Evolutionary conservation across 2,888 invertebrate species (phyloP), one percentile per base, ranked within the genome.

Genomic region (Margaritifera margaritifera): DNA sequence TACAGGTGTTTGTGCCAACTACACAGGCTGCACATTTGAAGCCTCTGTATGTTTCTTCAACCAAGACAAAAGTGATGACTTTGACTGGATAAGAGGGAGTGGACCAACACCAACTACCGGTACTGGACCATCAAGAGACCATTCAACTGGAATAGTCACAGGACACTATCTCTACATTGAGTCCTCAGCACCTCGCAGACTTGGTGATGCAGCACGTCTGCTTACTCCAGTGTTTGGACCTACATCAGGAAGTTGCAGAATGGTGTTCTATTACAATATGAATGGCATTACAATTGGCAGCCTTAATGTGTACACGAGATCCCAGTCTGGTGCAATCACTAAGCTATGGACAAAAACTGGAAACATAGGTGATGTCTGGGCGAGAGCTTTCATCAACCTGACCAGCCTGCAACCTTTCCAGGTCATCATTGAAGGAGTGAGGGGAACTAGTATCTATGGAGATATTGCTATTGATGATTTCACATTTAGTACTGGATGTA

Each of bases 381-480:
- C 75, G 20, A 75, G 85, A 74, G 81, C 80, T 27, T 71, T 72
- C 6, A 42, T 87, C 11, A 74, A 71, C 52, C 73, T 85, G 11
- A 64, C 69, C 56, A 77, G 74, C 66, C 62, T 66, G 24, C 75
- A 81, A 42, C 70, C 75, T 27, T 86, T 86, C 78, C 82, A 84
- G 69, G 76, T 87, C 2, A 75, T 88, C 2, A 72, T 88, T 61
- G 85, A 87, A 70, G 86, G 84, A 42, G 77, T 80, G 6, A 71
- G 78, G 53, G 86, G 87, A 18, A 62, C 61, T 8, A 74, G 78
- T 4, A 72, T 64, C 58, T 66, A 60, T 19, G 80, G 87, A 31
- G 85, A 86, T 66, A 84, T 89, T 51, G 87, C 84, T 54, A 59
- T 89, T n/a, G 89, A 89, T 78, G 89, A 89, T 71, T 76, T 83